These are phyloP conservation scores for Cerastoderma edule DNA, from an alignment of 2,888 invertebrate genomes.

Conservation along the genomic window DNA sequence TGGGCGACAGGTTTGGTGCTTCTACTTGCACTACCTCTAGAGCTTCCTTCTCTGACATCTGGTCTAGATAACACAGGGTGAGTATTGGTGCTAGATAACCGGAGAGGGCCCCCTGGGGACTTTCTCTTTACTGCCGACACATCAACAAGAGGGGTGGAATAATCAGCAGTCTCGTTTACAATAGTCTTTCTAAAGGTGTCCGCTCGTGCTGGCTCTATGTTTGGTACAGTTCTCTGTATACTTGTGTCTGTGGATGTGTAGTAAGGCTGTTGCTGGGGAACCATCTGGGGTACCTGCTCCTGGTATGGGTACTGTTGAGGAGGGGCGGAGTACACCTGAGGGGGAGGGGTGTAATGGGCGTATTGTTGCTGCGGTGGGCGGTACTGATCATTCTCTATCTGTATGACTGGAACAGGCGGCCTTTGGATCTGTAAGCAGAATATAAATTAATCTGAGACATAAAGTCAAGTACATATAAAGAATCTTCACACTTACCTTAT, in stretches of 20 bases:
- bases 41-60: neutral
- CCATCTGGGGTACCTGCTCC: neutral
- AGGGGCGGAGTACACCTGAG: slow-evolving; percentile 27
- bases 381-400: slow-evolving; percentile 70
- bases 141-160: neutral
- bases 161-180: slow-evolving; percentile 32
- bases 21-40: slow-evolving; percentile 19
- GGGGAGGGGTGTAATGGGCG: slow-evolving; percentile 27
- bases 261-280: slow-evolving; percentile 10
- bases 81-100: slow-evolving; percentile 37
- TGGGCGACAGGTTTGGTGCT: neutral
- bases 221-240: slow-evolving; percentile 32
- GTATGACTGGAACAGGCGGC: slow-evolving; percentile 58
- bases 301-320: slow-evolving; percentile 3
- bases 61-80: slow-evolving; percentile 24
- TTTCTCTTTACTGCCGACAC: slow-evolving; percentile 44
- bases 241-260: slow-evolving; percentile 19
- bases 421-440: slow-evolving; percentile 9
- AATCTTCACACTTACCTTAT: too few relatives aligned
- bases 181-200: slow-evolving; percentile 35
- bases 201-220: neutral
- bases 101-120: slow-evolving; percentile 40
- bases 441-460: too few relatives aligned
- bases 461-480: too few relatives aligned
- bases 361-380: slow-evolving; percentile 43